Conservation (phyloP, 2,888 invertebrate species). For the Ecliptopera silaceata region DNA sequence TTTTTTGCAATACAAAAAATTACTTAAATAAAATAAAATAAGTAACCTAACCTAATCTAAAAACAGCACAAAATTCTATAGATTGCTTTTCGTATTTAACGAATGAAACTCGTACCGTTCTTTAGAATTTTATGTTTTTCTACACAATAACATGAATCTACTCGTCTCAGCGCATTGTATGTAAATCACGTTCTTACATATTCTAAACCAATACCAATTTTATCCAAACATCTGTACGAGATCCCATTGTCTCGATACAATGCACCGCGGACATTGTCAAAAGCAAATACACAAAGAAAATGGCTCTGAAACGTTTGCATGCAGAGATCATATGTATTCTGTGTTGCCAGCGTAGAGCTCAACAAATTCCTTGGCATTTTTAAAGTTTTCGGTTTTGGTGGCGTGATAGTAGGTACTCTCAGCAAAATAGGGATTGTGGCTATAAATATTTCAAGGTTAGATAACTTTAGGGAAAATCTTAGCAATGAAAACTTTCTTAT, state of each 20-base stretch:
- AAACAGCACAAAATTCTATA: not conserved
- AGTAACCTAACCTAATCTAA: too few relatives aligned
- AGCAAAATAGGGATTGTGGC: too few relatives aligned
- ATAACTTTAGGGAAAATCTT: too few relatives aligned
- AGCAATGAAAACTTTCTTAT: too few relatives aligned
- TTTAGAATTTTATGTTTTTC: not conserved
- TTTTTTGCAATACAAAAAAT: too few relatives aligned
- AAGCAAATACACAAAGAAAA: slow-evolving; percentile 29
- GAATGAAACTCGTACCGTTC: not conserved
- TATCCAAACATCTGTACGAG: slow-evolving; percentile 16
- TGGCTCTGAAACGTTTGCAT: slow-evolving; percentile 25
- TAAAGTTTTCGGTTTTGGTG: not conserved
- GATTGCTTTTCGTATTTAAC: too few relatives aligned
- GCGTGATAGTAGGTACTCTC: too few relatives aligned
- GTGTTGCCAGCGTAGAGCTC: slow-evolving; percentile 14
- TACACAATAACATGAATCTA: not conserved
- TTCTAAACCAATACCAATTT: slow-evolving; percentile 21
- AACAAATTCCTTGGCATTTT: not conserved
- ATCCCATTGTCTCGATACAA: slow-evolving; percentile 24
- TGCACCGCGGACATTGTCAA: slow-evolving; percentile 32
- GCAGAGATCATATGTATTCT: slow-evolving; percentile 28
- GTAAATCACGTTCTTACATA: slow-evolving; percentile 5
- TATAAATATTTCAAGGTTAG: too few relatives aligned
- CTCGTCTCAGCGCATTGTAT: slow-evolving; percentile 5
- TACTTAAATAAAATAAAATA: too few relatives aligned